Evolutionary conservation across 1,140 invertebrate species (phyloP).

Genomic region (Arctopsyche grandis): DNA sequence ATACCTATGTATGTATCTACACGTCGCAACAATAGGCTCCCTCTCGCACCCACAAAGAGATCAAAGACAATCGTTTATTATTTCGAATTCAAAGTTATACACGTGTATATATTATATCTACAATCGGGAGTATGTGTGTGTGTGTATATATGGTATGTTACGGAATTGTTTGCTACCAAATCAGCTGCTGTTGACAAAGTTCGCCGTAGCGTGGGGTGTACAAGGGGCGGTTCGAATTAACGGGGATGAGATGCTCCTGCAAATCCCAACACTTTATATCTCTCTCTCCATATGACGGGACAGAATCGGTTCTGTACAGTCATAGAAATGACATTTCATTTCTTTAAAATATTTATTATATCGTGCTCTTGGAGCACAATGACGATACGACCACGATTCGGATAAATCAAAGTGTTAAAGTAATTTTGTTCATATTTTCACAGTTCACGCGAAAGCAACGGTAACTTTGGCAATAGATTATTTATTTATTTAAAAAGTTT

Average conservation of each 20-base stretch:
- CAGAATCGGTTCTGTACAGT: not conserved
- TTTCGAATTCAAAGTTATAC: constrained; percentile 24
- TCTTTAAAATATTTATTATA: no score
- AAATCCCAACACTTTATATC: constrained; percentile 30
- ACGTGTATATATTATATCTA: not conserved
- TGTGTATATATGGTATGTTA: constrained; percentile 23
- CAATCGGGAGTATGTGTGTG: not conserved
- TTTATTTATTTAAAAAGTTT: no score
- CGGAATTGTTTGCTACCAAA: constrained; percentile 45
- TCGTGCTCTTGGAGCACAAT: no score
- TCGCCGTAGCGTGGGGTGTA: constrained; percentile 1
- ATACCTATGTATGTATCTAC: not conserved
- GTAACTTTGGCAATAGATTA: no score
- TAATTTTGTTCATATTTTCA: no score
- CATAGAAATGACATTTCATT: not conserved
- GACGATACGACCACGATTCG: no score
- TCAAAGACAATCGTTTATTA: constrained; percentile 44
- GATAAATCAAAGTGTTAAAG: no score
- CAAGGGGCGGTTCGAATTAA: not conserved
- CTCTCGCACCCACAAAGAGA: constrained; percentile 28
- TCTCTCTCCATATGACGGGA: not conserved
- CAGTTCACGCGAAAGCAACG: no score
- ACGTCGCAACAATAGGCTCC: not conserved
- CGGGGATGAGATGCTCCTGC: constrained; percentile 19
- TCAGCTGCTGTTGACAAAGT: constrained; percentile 51